phyloP scores from a whole-genome alignment of 1,140 invertebrate genomes.

The Dinoponera quadriceps region DNA sequence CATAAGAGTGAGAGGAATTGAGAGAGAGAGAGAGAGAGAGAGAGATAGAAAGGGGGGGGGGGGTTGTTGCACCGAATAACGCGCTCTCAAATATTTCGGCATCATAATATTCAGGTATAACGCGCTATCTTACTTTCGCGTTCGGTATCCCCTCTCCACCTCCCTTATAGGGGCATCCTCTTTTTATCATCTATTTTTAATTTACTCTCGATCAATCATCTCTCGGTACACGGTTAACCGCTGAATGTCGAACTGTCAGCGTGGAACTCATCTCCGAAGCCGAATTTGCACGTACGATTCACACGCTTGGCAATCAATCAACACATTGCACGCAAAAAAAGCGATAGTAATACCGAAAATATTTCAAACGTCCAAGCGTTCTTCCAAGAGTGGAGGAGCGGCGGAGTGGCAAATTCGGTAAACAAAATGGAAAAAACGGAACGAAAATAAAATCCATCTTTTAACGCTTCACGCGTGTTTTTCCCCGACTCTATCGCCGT shows the following conservation, averaged over 20 bases:
- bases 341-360: conserved; percentile 50
- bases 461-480: too few species aligned
- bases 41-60: too few species aligned
- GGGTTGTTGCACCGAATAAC: too few species aligned
- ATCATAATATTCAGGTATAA: not conserved
- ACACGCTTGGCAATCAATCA: conserved; percentile 52
- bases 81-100: not conserved
- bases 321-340: conserved; percentile 33
- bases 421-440: too few species aligned
- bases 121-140: not conserved
- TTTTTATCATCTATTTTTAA: conserved; percentile 37
- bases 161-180: not conserved
- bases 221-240: conserved; percentile 50
- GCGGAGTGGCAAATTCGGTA: conserved; percentile 23
- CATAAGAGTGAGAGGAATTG: not conserved
- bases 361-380: conserved; percentile 9
- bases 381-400: not conserved
- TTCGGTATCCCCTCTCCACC: not conserved
- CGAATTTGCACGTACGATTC: conserved; percentile 51
- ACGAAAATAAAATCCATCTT: too few species aligned
- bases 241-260: conserved; percentile 51
- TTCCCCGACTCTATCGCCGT: not conserved
- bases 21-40: too few species aligned
- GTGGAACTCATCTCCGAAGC: conserved; percentile 38
- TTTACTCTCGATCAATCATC: conserved; percentile 49